Conservation (phyloP, 92 coral and sea anemone species). For the Porites evermanni region DNA sequence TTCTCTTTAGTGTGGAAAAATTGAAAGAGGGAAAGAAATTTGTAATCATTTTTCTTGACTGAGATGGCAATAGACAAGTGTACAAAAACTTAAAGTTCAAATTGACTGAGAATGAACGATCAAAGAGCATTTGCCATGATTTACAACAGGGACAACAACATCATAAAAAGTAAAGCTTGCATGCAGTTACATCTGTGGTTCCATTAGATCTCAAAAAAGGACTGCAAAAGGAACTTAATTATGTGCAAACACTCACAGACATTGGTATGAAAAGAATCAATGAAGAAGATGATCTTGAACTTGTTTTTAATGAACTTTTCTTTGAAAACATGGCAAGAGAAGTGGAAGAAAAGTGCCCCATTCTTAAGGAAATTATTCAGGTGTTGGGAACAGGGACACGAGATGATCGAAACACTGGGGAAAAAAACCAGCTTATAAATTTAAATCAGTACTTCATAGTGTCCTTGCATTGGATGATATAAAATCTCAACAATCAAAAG, state of each 20-base stretch:
- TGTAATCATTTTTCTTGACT: neutral
- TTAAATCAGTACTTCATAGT: constrained; percentile 43
- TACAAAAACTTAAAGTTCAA: constrained; percentile 1
- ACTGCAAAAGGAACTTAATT: neutral
- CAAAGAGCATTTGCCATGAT: constrained; percentile 1
- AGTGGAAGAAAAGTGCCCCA: constrained; percentile 35
- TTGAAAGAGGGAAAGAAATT: neutral
- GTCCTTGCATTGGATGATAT: constrained; percentile 45
- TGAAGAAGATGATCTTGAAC: constrained; percentile 14
- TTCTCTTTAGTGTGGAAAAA: neutral
- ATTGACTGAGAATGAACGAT: neutral
- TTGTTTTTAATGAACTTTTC: constrained; percentile 1
- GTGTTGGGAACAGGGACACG: constrained; percentile 35
- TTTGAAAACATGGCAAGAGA: constrained; percentile 23
- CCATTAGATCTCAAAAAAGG: constrained; percentile 2
- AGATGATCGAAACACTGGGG: constrained; percentile 14
- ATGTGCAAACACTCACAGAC: neutral
- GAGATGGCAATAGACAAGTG: neutral
- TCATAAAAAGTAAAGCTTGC: neutral
- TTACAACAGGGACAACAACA: neutral
- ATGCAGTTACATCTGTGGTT: neutral
- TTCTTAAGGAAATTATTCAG: constrained; percentile 25
- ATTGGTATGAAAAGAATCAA: constrained; percentile 8
- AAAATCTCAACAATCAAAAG: constrained; percentile 40
- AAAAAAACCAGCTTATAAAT: constrained; percentile 38